Base-by-base conservation (phyloP, 2,888 invertebrate genomes). In the Blera fallax region DNA sequence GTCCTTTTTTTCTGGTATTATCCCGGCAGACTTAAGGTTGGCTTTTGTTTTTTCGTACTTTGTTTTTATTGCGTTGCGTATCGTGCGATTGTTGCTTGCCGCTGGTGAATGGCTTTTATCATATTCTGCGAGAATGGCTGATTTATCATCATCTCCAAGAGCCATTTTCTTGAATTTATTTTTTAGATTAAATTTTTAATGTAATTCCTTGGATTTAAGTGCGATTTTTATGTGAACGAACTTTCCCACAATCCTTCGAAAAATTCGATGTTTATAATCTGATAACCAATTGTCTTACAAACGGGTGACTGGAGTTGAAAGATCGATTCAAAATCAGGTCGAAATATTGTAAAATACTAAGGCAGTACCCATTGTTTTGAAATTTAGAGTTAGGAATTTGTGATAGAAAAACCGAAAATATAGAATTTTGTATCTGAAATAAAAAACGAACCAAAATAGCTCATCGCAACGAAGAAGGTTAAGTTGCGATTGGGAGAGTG, bases 11-110 rank as follows among this genome's bases (percentile, higher is more conserved):
- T 37, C 58, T 6, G 78, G 54, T 29, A 67, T 18, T 24, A 56
- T 43, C 1, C 80, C 72, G 6, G 18, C 67, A 11, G 83, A 58
- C 8, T 80, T 69, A 11, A 76, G 40, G 11, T 73, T 77, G 5
- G 65, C 80, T 64, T 73, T 77, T 50, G 76, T 62, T 24, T 73
- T 60, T 52, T 74, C 54, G 40, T 69, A 70, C 43, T 84, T 74
- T 14, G 54, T 70, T 76, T 83, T 79, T 18, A 84, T 56, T 72
- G 74, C 60, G 34, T 70, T 84, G 43, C 65, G 50, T 48, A 70
- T 54, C 4, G 27, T 64, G 2, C 43, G 62, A 37, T 79, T 84
- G 60, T 72, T 78, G 11, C 40, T 11, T 6, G 16, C 32, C 29
- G 48, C 7, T 58, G 64, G 24, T 50, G 24, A 2, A 3, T 8